Conservation (phyloP, 2,113 vertebrate species). For the Capra hircus region DNA sequence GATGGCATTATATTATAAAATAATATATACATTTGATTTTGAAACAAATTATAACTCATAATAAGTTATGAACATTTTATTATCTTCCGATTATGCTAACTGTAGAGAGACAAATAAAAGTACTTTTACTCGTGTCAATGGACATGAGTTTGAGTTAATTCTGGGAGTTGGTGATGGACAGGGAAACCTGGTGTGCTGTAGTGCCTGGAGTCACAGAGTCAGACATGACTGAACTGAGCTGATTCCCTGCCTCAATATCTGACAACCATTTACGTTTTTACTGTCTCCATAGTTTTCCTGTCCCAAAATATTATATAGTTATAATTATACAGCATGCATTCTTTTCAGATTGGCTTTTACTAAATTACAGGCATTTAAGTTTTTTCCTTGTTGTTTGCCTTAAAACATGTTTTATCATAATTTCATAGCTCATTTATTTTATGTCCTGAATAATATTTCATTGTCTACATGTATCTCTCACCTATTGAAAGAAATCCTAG, state of each 20-base stretch:
- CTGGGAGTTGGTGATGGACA: background rate
- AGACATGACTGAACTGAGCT: background rate
- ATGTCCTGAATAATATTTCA: background rate
- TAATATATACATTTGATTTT: background rate
- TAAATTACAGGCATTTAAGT: background rate
- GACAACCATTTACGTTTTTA: background rate
- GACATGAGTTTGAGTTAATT: background rate
- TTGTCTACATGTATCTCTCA: background rate
- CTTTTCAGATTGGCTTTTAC: background rate
- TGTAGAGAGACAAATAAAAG: background rate
- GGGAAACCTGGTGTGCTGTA: background rate
- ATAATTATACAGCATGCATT: no score
- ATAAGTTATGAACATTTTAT: background rate
- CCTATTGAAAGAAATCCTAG: no score
- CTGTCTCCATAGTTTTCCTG: background rate
- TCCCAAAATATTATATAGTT: background rate
- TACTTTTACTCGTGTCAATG: background rate
- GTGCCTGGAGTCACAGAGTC: background rate
- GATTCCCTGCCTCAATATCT: background rate
- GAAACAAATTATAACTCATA: background rate
- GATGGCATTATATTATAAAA: background rate
- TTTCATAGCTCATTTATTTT: background rate
- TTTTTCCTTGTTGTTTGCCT: background rate
- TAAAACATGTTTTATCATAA: background rate
- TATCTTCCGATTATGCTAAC: background rate